Conservation (phyloP, 2,797 vertebrate genomes). For the Salarias fasciatus region DNA sequence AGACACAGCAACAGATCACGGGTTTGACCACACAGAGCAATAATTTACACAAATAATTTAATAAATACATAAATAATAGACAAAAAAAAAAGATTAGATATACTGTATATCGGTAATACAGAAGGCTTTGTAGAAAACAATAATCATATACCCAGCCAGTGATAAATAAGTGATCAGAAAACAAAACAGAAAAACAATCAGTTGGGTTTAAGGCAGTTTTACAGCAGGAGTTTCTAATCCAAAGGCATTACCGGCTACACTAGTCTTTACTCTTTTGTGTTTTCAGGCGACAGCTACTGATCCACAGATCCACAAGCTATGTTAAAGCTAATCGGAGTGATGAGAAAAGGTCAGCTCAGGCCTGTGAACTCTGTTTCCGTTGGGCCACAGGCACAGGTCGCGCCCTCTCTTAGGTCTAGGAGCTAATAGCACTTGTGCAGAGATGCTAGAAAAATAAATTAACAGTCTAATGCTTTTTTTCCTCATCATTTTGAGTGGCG, state of each 20-base stretch:
- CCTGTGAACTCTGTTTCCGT: constrained; percentile 77
- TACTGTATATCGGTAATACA: constrained; percentile 77
- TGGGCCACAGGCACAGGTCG: constrained; percentile 57
- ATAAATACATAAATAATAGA: constrained; percentile 97
- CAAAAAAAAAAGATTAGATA: constrained; percentile 83
- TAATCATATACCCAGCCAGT: constrained; percentile 71
- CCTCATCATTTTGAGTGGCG: constrained; percentile 33
- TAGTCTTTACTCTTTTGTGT: constrained; percentile 79
- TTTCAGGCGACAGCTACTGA: constrained; percentile 85
- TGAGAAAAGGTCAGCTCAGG: constrained; percentile 69
- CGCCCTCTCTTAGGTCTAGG: constrained; percentile 84
- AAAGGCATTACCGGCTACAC: constrained; percentile 93
- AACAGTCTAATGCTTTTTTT: constrained; percentile 71
- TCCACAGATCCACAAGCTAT: constrained; percentile 89
- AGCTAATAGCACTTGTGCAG: constrained; percentile 83
- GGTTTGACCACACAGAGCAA: constrained; percentile 74
- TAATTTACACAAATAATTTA: constrained; percentile 88
- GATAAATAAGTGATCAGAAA: constrained; percentile 58
- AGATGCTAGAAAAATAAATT: constrained; percentile 79
- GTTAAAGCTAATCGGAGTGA: constrained; percentile 92
- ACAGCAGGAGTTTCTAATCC: constrained; percentile 82
- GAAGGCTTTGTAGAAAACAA: constrained; percentile 66
- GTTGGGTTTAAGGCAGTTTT: constrained; percentile 87
- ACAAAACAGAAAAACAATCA: constrained; percentile 64
- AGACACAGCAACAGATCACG: constrained; percentile 78